Base-by-base conservation (phyloP, 2,888 invertebrate genomes). In the Boloria euphrosyne region DNA sequence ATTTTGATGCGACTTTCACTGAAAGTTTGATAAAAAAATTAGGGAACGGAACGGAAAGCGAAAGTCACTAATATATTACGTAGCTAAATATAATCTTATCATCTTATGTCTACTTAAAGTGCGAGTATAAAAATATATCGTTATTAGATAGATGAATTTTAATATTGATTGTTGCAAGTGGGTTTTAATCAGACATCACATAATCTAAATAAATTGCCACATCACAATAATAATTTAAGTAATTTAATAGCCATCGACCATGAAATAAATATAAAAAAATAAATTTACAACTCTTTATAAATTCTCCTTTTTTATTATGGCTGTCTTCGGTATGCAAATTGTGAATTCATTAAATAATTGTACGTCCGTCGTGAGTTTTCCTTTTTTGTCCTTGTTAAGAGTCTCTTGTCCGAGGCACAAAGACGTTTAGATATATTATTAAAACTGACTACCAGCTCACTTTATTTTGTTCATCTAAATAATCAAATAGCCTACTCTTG, bases 301-400 rank as follows among this genome's bases (percentile, higher is more conserved):
- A 73, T 82, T 71, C 73, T 18, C 71, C 74, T 79, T 84, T 84
- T 81, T 83, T 85, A 77, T 77, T 75, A 76, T 79, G 76, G 74
- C 79, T 80, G 81, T 81, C 82, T 84, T 86, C 84, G 86, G 87
- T 85, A 89, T 89, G 87, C 87, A 89, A 89, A 89, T 88, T 87
- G 84, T 81, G 83, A 89, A 88, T 89, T 89, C 89, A 89, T 88
- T 88, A 87, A 87, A 89, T 86, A 83, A 86, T 89, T 87, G 88
- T 87, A 82, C 85, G 80, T 79, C 77, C 80, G 80, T 80, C 76
- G 76, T 75, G 76, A 83, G 82, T 81, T 84, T 86, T 81, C 76
- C 73, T 82, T 82, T 83, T 80, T 79, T 78, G 74, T 78, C 78
- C 81, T 85, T 84, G 84, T 84, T 84, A 84, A 84, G 81, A 81